phyloP scores from a whole-genome alignment of 2,888 invertebrate species.

The Agonum fuliginosum region DNA sequence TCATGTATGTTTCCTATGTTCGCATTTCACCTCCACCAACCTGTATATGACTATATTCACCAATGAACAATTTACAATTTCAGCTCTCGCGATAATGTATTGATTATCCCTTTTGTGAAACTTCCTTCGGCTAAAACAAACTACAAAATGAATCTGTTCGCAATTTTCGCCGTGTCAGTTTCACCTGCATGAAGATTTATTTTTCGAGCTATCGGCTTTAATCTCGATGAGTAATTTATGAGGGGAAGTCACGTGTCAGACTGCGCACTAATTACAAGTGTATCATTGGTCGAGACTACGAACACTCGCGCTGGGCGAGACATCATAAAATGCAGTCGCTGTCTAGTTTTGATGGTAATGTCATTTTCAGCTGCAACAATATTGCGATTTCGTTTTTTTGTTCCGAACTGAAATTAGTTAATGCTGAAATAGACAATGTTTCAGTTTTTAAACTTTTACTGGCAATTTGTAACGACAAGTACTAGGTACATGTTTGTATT shows the following conservation, averaged over 20 bases:
- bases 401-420: slow-evolving; percentile 8
- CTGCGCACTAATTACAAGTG: slow-evolving; percentile 17
- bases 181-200: slow-evolving; percentile 33
- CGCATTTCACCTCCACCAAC: too few relatives aligned
- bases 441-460: too few relatives aligned
- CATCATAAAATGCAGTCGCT: slow-evolving; percentile 23
- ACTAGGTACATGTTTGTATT: too few relatives aligned
- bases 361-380: background rate
- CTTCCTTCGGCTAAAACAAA: background rate
- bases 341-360: background rate
- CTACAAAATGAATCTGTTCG: slow-evolving; percentile 5
- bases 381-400: background rate
- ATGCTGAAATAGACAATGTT: background rate
- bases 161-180: slow-evolving; percentile 15
- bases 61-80: too few relatives aligned
- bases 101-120: slow-evolving; percentile 1
- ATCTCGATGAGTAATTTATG: slow-evolving; percentile 38
- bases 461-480: too few relatives aligned
- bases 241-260: slow-evolving; percentile 8
- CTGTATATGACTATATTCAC: too few relatives aligned
- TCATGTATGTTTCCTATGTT: too few relatives aligned
- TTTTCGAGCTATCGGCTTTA: slow-evolving; percentile 29
- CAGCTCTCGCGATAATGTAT: too few relatives aligned
- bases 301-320: background rate
- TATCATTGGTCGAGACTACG: slow-evolving; percentile 7